These are phyloP conservation scores for Leuciscus idus DNA, from an alignment of 2,113 vertebrate genomes.

Conservation along the genomic window DNA sequence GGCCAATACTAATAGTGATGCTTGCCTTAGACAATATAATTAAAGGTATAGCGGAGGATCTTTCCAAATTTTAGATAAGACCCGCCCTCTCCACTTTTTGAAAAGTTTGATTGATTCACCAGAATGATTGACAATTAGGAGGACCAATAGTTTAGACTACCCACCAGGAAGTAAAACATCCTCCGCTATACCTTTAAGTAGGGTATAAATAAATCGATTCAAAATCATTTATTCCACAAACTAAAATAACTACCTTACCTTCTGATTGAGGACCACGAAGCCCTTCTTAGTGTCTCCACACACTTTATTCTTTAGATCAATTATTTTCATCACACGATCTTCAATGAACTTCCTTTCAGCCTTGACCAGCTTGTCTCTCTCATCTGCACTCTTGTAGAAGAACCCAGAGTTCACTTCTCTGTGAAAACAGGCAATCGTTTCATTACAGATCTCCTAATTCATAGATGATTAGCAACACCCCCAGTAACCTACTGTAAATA, in stretches of 20 bases:
- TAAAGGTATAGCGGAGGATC: too few species aligned
- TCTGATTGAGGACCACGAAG: slow-evolving; percentile 97
- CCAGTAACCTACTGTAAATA: not conserved
- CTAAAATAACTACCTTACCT: slow-evolving; percentile 74
- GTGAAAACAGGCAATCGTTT: not conserved
- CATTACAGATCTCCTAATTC: not conserved
- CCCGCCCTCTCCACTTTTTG: too few species aligned
- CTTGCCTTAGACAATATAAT: not conserved
- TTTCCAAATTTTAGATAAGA: too few species aligned
- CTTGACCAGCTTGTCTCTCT: slow-evolving; percentile 92
- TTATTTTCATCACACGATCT: slow-evolving; percentile 93
- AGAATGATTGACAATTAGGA: too few species aligned
- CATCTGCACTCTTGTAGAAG: slow-evolving; percentile 95
- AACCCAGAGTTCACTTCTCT: slow-evolving; percentile 98
- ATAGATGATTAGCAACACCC: not conserved
- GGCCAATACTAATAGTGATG: not conserved
- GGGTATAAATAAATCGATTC: not conserved
- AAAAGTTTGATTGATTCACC: too few species aligned
- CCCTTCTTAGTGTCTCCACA: slow-evolving; percentile 87
- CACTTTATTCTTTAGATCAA: slow-evolving; percentile 87
- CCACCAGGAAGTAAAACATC: too few species aligned
- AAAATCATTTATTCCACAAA: too few species aligned
- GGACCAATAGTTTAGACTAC: too few species aligned
- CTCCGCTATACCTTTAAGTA: too few species aligned
- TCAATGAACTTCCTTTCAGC: slow-evolving; percentile 97